Evolutionary conservation across 2,113 vertebrate genomes (phyloP).

Genomic region (Galemys pyrenaicus): DNA sequence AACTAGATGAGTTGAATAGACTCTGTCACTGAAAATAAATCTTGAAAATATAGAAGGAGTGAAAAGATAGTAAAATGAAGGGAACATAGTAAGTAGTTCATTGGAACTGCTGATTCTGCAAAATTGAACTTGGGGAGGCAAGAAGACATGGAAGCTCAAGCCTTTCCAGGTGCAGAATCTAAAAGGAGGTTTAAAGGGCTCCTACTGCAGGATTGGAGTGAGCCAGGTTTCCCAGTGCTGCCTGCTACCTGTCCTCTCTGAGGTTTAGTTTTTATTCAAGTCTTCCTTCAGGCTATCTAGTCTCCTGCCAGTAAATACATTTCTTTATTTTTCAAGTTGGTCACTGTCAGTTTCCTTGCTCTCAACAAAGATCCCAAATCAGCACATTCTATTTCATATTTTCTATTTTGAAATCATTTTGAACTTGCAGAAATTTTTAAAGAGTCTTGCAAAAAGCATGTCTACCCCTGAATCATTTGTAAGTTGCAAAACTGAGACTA

Average conservation of each 20-base stretch:
- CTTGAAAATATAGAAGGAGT: background rate
- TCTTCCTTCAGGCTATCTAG: background rate
- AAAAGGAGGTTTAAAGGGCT: background rate
- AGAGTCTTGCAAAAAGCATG: background rate
- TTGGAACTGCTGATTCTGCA: background rate
- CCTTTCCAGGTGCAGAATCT: background rate
- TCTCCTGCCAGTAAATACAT: background rate
- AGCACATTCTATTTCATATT: background rate
- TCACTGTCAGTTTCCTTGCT: background rate
- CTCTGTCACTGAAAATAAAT: background rate
- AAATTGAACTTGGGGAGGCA: background rate
- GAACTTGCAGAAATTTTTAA: background rate
- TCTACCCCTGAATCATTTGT: background rate
- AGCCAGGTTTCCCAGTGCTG: background rate
- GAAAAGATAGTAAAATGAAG: background rate
- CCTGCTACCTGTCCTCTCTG: background rate
- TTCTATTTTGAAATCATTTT: slow-evolving; percentile 34
- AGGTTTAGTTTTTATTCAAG: background rate
- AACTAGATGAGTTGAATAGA: background rate
- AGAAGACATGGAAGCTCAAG: background rate
- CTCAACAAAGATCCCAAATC: background rate
- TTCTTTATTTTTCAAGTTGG: background rate
- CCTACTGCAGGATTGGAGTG: background rate
- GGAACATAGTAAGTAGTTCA: background rate
- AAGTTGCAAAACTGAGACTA: background rate